Percentiles rank a stretch among this genome's conserved stretches.
phyloP scores from a whole-genome alignment of 1,140 invertebrate genomes.

The Musca domestica region DNA sequence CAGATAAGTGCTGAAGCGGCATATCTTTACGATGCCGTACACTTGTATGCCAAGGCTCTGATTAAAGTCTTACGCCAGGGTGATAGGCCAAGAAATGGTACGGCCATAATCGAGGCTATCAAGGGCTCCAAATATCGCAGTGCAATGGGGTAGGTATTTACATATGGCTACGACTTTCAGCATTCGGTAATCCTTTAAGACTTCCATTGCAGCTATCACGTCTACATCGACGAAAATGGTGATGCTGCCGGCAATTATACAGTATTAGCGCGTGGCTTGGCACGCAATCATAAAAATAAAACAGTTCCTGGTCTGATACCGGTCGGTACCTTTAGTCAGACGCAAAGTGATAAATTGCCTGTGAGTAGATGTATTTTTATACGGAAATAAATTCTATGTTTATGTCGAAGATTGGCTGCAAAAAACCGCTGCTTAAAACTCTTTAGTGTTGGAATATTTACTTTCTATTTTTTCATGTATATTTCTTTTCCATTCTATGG shows the following conservation, averaged over 20 bases:
- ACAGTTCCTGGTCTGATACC: constrained; percentile 73
- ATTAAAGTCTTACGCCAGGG: constrained; percentile 65
- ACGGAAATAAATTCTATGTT: neutral
- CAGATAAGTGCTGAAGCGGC: constrained; percentile 85
- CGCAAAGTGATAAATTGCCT: constrained; percentile 57
- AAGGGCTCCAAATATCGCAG: constrained; percentile 75
- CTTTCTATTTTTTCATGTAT: too few species aligned
- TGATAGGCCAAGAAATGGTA: constrained; percentile 69
- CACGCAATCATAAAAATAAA: constrained; percentile 41
- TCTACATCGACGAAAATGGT: constrained; percentile 90
- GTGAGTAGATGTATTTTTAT: constrained; percentile 54
- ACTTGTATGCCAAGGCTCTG: constrained; percentile 77
- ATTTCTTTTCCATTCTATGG: neutral
- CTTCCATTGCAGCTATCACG: constrained; percentile 67
- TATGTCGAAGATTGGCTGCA: neutral
- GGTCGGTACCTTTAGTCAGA: constrained; percentile 64
- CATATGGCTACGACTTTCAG: neutral
- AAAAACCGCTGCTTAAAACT: neutral
- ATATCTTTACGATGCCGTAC: constrained; percentile 88
- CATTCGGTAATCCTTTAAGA: neutral
- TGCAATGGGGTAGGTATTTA: constrained; percentile 73
- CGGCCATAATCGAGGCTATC: constrained; percentile 68
- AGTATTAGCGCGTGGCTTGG: constrained; percentile 63
- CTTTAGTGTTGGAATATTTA: neutral
- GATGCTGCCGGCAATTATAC: constrained; percentile 97